Evolutionary conservation across 1,140 invertebrate genomes (phyloP).

Genomic region (Goniozus legneri): DNA sequence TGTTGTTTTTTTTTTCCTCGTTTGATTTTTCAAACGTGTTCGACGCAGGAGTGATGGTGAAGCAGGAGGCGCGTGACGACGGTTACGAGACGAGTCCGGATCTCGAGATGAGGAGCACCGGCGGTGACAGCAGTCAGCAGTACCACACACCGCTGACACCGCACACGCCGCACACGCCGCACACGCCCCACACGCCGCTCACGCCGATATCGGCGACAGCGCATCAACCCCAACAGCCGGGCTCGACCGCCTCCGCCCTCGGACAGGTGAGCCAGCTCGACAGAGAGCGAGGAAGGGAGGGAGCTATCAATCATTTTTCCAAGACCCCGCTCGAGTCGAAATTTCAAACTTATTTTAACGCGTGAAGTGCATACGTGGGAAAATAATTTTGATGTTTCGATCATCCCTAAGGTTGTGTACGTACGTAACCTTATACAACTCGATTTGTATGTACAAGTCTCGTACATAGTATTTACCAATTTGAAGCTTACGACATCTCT

Average conservation of each 20-base stretch:
- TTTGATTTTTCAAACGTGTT: neutral
- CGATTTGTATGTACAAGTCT: no score
- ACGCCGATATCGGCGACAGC: conserved; percentile 52
- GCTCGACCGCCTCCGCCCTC: conserved; percentile 46
- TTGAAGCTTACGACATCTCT: no score
- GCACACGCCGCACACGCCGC: conserved; percentile 58
- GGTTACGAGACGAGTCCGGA: conserved; percentile 82
- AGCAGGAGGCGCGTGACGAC: conserved; percentile 76
- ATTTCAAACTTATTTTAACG: no score
- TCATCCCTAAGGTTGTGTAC: no score
- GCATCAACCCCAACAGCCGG: conserved; percentile 52
- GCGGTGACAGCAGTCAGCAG: conserved; percentile 53
- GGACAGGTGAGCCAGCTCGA: conserved; percentile 51
- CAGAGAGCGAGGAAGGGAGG: conserved; percentile 2
- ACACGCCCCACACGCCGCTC: conserved; percentile 56
- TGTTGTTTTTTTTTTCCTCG: no score
- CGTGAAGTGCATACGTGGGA: no score
- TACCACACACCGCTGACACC: conserved; percentile 55
- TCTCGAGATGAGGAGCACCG: conserved; percentile 61
- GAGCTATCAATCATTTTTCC: no score
- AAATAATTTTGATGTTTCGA: no score
- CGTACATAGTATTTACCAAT: no score
- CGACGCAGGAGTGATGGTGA: conserved; percentile 56
- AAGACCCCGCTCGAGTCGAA: no score
- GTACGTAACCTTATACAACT: no score